Base-by-base conservation (phyloP, 2,888 invertebrate genomes). In the Carpatolechia fugitivella region DNA sequence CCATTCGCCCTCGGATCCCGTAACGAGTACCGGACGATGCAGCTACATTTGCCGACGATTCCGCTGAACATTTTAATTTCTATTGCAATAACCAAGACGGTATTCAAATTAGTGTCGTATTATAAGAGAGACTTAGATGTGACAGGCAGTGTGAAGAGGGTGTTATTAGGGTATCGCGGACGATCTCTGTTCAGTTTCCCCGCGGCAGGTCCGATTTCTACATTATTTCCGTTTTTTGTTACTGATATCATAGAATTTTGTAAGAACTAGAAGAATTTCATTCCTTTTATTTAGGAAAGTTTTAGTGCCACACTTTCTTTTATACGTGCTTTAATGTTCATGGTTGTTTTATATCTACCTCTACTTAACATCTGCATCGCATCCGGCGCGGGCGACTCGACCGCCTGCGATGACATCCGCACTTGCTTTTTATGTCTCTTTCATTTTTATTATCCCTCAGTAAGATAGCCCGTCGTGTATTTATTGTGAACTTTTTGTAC, bases 381-480 rank as follows among this genome's bases (percentile, higher is more conserved):
- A 69, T 72, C 78, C 75, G 74, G 72, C 59, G 61, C 62, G 55
- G 56, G 60, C 59, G 64, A 68, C 65, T 65, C 59, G n/a, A 38
- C 60, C 62, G 57, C 64, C n/a, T 68, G 70, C 63, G 64, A 66
- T 70, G 74, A 76, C 78, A 74, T 75, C 78, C 75, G 77, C 69
- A 74, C 70, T 78, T 69, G 66, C 65, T 70, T 79, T 79, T n/a
- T n/a, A n/a, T n/a, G n/a, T 73, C 72, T 71, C 71, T 74, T 66
- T 69, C 70, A 67, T 75, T 77, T 79, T n/a, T n/a, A n/a, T 79
- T 76, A 74, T 78, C 69, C 62, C 62, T 53, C 66, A 59, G 66
- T 68, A 64, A 64, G 61, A 59, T 60, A 31, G n/a, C n/a, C n/a
- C n/a, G n/a, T n/a, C 47, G 54, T 57, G 59, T 60, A 56, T 62